A percentile compares a stretch with the other conserved stretches of the same genome.
Evolutionary conservation across 2,113 vertebrate species (phyloP).

Genomic region (Bubo scandiacus): DNA sequence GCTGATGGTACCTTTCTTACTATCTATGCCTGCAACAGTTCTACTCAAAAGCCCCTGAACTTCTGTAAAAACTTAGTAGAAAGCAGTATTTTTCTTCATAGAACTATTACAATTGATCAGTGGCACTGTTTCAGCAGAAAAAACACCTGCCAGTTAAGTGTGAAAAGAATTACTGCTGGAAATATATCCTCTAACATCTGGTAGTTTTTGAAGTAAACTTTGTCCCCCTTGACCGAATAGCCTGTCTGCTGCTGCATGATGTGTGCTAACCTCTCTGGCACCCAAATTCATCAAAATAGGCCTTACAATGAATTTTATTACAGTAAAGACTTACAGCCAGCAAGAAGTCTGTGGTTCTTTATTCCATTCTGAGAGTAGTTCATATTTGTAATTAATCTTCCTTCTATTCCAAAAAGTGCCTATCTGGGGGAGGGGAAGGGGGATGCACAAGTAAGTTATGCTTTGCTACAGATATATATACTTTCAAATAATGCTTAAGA

Average conservation of each 20-base stretch:
- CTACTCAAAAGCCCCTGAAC: neutral
- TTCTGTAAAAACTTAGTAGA: neutral
- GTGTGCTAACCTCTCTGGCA: neutral
- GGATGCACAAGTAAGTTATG: neutral
- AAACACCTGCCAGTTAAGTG: neutral
- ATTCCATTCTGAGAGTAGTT: neutral
- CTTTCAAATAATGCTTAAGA: neutral
- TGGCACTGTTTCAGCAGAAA: neutral
- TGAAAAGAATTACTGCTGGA: neutral
- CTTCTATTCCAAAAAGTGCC: neutral
- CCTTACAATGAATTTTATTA: neutral
- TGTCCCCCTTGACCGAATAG: neutral
- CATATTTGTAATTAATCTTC: neutral
- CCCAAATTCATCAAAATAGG: neutral
- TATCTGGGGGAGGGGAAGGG: neutral
- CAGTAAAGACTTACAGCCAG: neutral
- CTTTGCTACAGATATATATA: neutral
- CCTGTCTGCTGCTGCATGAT: neutral
- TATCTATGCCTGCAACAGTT: accelerated
- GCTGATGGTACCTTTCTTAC: neutral
- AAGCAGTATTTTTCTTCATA: neutral
- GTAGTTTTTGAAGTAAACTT: neutral
- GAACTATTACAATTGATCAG: neutral
- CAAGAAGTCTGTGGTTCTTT: neutral
- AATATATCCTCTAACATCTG: neutral